phyloP scores from a whole-genome alignment of 1,140 invertebrate species.

The Ceratina calcarata region DNA sequence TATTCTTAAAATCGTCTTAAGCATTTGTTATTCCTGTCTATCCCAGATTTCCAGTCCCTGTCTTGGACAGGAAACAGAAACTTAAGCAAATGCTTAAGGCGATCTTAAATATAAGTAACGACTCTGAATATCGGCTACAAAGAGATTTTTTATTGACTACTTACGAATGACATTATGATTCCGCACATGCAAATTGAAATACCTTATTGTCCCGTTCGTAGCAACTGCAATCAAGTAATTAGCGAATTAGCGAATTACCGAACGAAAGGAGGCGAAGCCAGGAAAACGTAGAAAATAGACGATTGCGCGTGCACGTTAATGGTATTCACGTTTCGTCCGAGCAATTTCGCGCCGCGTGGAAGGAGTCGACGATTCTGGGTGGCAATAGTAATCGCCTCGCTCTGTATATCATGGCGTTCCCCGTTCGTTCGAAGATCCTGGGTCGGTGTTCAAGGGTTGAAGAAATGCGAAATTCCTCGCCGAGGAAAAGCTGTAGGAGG shows the following conservation, averaged over 20 bases:
- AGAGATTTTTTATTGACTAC: too few species aligned
- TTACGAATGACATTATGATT: not conserved
- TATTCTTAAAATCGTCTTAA: too few species aligned
- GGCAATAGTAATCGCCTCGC: slow-evolving; percentile 9
- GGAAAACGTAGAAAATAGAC: not conserved
- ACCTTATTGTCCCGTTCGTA: not conserved
- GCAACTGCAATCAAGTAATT: not conserved
- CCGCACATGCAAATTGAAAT: not conserved
- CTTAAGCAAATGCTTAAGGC: too few species aligned
- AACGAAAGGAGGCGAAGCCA: not conserved
- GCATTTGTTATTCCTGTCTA: too few species aligned
- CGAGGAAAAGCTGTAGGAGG: slow-evolving; percentile 26
- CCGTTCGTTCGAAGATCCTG: not conserved
- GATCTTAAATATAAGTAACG: too few species aligned
- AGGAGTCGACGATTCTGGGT: slow-evolving; percentile 1
- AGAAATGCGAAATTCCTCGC: slow-evolving; percentile 75
- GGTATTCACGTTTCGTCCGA: slow-evolving; percentile 32
- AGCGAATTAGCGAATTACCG: slow-evolving; percentile 12
- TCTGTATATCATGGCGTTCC: slow-evolving; percentile 12
- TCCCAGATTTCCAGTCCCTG: too few species aligned
- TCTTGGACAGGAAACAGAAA: too few species aligned
- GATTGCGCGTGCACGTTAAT: not conserved
- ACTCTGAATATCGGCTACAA: too few species aligned
- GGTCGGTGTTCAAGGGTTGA: slow-evolving; percentile 60
- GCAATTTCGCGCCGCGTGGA: not conserved